Percentiles rank a stretch among this genome's conserved stretches.
These are phyloP conservation scores for Stegophylla sp. DNA, from an alignment of 2,888 invertebrate genomes.

Conservation along the genomic window DNA sequence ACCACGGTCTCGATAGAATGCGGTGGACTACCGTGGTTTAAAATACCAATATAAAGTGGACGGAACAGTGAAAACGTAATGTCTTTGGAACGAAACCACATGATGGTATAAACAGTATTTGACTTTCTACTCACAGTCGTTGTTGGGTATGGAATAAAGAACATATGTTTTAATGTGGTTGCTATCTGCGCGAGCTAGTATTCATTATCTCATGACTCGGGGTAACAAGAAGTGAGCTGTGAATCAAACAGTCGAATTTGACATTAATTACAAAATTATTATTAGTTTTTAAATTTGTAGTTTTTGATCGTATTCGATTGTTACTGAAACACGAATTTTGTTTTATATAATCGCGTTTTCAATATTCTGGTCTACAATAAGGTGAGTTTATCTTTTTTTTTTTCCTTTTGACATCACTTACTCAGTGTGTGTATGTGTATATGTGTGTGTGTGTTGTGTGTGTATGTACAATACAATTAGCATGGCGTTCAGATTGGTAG, in stretches of 20 bases:
- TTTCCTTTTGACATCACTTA: not conserved
- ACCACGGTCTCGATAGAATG: too few species aligned
- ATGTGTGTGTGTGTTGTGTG: not conserved
- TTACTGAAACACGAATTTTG: not conserved
- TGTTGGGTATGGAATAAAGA: not conserved
- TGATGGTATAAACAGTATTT: constrained; percentile 15
- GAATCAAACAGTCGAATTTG: constrained; percentile 44
- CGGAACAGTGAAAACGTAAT: constrained; percentile 17
- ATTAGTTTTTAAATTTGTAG: not conserved
- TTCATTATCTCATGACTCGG: constrained; percentile 52
- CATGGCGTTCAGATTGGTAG: not conserved
- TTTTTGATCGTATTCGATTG: constrained; percentile 35
- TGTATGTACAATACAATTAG: constrained; percentile 21
- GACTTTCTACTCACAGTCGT: not conserved
- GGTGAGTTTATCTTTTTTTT: constrained; percentile 23
- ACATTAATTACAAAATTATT: constrained; percentile 26
- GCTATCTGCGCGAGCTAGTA: constrained; percentile 38
- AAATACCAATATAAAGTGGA: too few species aligned
- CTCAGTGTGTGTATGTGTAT: not conserved
- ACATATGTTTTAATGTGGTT: constrained; percentile 56
- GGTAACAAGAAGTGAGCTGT: not conserved
- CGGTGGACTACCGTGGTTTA: too few species aligned
- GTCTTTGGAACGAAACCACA: constrained; percentile 39
- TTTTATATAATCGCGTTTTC: not conserved
- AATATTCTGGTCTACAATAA: not conserved